These are phyloP conservation scores for Hylaeus anthracinus DNA, from an alignment of 1,140 invertebrate species.

Conservation along the genomic window DNA sequence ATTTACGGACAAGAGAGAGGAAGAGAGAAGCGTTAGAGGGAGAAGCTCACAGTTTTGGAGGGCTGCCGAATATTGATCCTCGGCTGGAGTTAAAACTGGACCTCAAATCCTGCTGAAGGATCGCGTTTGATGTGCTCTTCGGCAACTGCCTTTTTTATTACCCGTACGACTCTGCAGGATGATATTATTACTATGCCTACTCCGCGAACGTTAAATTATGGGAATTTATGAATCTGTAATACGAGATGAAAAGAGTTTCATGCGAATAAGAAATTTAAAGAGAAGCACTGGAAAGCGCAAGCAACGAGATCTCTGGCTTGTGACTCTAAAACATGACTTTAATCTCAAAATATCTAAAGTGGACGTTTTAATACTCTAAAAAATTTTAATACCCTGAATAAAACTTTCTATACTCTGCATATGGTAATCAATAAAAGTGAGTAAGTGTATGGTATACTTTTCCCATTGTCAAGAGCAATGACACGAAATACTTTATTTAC, in stretches of 20 bases:
- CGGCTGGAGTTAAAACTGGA: conserved; percentile 63
- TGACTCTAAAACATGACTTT: no score
- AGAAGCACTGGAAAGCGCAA: no score
- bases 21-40: conserved; percentile 26
- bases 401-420: no score
- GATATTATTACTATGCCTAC: background rate
- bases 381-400: no score
- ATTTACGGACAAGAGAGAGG: conserved; percentile 28
- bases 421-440: no score
- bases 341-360: background rate
- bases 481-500: no score
- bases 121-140: conserved; percentile 14
- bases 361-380: no score
- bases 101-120: conserved; percentile 49
- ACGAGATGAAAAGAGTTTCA: background rate
- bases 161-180: background rate
- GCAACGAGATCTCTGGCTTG: no score
- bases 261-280: background rate
- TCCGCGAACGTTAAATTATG: background rate
- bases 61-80: conserved; percentile 76
- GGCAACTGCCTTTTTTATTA: background rate
- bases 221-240: background rate
- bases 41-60: conserved; percentile 70
- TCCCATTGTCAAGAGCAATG: no score
- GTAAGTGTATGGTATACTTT: no score